Evolutionary conservation across 2,113 vertebrate genomes (phyloP), one percentile per base, ranked within the genome.

Genomic region (Chrysochloris asiatica): DNA sequence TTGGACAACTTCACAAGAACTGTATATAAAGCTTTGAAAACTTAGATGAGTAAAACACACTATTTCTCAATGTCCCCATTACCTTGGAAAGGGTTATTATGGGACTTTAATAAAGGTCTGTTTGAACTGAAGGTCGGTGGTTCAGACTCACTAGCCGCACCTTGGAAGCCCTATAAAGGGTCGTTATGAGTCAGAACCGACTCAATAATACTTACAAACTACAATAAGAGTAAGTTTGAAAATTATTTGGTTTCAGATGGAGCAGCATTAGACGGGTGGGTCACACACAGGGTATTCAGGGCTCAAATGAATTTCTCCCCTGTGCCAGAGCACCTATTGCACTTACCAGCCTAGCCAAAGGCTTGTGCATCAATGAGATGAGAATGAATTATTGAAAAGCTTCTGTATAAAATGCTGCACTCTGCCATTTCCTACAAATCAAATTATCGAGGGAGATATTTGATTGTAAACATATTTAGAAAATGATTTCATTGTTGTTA

Each of bases 351-450:
- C 79, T 93, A 96, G 93, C 80, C 92, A 90, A 96, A 93, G 86
- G 61, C 83, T 91, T 95, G 86, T 65, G 94, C 92, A 95, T 96
- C 94, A 95, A 90, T 94, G 95, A 93, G 94, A 94, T 86, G 94
- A 88, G 69, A 41, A 94, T 95, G 95, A 96, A 96, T 96, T 97
- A 96, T 96, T 96, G 85, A 96, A 96, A 94, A 93, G 93, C 83
- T 97, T 93, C 82, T 96, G 82, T 94, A 95, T 94, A 95, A 94
- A 97, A 95, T 86, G 89, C 95, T 95, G 90, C 79, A 88, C 96
- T 95, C 88, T 92, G 85, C 91, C 95, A 96, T 96, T 97, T 97
- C 95, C 94, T 97, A 96, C 91, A 97, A 97, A 97, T 96, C 94
- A 96, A 96, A 97, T 97, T 96, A 96, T 91, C 76, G 19, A 95